phyloP scores from a whole-genome alignment of 1,140 invertebrate species.

The Stenopsyche tienmushanensis region DNA sequence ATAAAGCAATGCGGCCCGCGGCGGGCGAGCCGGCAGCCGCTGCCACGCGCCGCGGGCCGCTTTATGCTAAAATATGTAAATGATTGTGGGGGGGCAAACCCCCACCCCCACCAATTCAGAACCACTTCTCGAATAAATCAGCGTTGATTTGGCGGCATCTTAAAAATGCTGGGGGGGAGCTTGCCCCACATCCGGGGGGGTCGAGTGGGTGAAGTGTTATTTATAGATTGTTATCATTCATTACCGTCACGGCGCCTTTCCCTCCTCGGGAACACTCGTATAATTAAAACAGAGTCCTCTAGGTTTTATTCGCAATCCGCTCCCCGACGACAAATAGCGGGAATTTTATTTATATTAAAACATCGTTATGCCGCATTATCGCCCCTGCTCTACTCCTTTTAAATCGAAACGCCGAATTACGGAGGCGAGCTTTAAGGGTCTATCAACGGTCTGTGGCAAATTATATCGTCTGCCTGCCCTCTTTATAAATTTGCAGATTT shows the following conservation, averaged over 20 bases:
- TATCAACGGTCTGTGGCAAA: not conserved
- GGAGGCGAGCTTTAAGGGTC: too few relatives aligned
- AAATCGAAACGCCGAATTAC: not conserved
- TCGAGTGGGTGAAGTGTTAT: too few relatives aligned
- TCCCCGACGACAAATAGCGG: not conserved
- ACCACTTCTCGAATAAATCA: slow-evolving; percentile 16
- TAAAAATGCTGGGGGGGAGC: slow-evolving; percentile 4
- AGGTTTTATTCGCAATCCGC: not conserved
- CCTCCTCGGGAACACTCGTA: not conserved
- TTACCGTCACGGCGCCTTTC: not conserved
- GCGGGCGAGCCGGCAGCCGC: not conserved
- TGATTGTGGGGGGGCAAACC: not conserved
- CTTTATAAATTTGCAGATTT: too few relatives aligned
- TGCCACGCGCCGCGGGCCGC: not conserved
- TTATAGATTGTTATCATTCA: not conserved
- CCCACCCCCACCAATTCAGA: not conserved
- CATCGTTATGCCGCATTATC: not conserved
- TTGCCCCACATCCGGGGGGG: too few relatives aligned
- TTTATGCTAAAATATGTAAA: slow-evolving; percentile 8
- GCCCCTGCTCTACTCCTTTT: not conserved
- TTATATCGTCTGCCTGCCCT: too few relatives aligned
- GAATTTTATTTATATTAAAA: not conserved
- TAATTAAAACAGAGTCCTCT: not conserved
- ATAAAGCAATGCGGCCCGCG: not conserved
- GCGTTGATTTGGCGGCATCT: not conserved